Evolutionary conservation across 2,113 vertebrate species (phyloP).

Genomic region (Callopanchax toddi): DNA sequence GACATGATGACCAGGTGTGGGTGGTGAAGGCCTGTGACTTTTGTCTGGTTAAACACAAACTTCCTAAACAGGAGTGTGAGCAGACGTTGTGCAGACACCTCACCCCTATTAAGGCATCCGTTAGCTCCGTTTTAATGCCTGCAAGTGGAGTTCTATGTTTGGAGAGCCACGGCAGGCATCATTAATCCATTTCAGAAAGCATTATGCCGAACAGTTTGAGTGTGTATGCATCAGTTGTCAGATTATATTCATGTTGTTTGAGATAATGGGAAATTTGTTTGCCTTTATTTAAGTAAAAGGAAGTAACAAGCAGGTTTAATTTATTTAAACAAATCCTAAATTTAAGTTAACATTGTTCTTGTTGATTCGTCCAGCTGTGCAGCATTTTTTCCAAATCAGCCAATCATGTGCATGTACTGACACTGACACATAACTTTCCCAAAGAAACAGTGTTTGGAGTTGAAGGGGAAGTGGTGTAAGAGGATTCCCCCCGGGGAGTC

Average conservation of each 20-base stretch:
- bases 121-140: constrained; percentile 17
- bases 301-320: constrained; percentile 9
- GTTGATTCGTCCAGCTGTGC: constrained; percentile 15
- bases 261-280: background rate
- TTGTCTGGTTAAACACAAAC: constrained; percentile 49
- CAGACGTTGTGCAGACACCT: constrained; percentile 42
- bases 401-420: too few species aligned
- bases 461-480: constrained; percentile 66
- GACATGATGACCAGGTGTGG: constrained; percentile 52
- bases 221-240: constrained; percentile 25
- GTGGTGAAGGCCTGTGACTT: constrained; percentile 46
- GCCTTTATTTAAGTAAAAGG: background rate
- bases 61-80: constrained; percentile 49
- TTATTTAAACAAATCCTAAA: too few species aligned
- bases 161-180: constrained; percentile 26
- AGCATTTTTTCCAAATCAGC: constrained; percentile 3
- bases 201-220: constrained; percentile 2
- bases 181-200: constrained; percentile 51
- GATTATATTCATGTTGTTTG: constrained; percentile 13
- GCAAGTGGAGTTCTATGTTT: constrained; percentile 50
- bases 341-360: constrained; percentile 19
- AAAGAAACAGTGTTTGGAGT: constrained; percentile 47
- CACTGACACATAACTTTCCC: constrained; percentile 37
- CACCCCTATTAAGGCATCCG: constrained; percentile 53
- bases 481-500: constrained; percentile 66